These are phyloP conservation scores for Drosophila littoralis DNA, from an alignment of 1,140 invertebrate species.

Conservation along the genomic window DNA sequence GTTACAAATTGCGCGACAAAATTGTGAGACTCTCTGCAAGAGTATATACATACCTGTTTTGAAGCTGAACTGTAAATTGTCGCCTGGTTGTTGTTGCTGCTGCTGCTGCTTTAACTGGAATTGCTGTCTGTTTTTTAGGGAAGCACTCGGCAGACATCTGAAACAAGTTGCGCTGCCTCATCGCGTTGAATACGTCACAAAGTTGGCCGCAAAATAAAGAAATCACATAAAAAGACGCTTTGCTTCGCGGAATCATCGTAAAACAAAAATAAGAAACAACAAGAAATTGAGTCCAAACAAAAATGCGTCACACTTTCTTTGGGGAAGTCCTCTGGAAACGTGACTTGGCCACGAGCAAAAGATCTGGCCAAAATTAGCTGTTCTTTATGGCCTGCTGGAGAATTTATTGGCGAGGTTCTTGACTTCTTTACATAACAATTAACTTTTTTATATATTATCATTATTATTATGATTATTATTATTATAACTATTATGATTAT, in stretches of 20 bases:
- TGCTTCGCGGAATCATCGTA: conserved; percentile 5
- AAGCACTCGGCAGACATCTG: conserved; percentile 5
- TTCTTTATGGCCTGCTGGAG: neutral
- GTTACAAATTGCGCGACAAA: too few species aligned
- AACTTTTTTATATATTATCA: neutral
- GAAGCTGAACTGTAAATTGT: conserved; percentile 25
- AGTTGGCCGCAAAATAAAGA: neutral
- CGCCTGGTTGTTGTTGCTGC: neutral
- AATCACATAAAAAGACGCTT: conserved; percentile 1
- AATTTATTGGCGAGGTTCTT: neutral
- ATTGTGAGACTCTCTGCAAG: neutral
- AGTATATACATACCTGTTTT: conserved; percentile 1
- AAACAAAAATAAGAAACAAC: conserved; percentile 18
- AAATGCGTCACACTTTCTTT: conserved; percentile 76
- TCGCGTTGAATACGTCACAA: neutral
- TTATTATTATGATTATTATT: too few species aligned
- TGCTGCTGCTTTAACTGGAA: neutral
- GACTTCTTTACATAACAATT: neutral
- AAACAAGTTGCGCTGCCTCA: neutral
- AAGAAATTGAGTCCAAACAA: conserved; percentile 29
- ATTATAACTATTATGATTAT: too few species aligned
- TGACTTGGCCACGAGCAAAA: conserved; percentile 53
- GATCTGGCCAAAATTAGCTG: conserved; percentile 18
- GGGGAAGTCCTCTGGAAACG: conserved; percentile 67
- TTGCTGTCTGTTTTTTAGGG: conserved; percentile 2